Evolutionary conservation across 2,113 vertebrate species (phyloP), one percentile per base, ranked within the genome.

Genomic region (Takifugu flavidus): DNA sequence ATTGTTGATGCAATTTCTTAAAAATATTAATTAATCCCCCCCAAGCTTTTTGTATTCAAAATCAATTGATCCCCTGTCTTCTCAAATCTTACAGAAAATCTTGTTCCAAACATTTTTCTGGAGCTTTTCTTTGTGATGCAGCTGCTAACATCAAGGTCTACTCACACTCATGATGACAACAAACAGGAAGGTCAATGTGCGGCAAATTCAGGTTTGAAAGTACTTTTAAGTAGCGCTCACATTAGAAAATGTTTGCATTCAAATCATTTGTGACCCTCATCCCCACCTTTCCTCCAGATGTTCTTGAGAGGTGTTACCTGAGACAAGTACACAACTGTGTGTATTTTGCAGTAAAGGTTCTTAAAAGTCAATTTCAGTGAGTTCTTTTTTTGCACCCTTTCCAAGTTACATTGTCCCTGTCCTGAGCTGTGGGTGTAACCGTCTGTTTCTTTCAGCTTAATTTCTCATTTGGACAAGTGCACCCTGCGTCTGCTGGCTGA

Each of bases 101-200:
- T 98, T 5, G 96, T 98, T 67, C 95, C 97, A 62, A 98, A 94
- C 80, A 92, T 99, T 78, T 96, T 98, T 74, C 73, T 98, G 91
- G 97, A 99, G 90, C 91, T 99, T 31, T 99, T 96, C 89, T 98
- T 99, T 78, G 89, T 96, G 74, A 90, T 98, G 80, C 97, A 98
- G 77, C 82, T 99, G 60, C 89, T 99, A 53, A 98, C 95, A 3
- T 95, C 92, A 72, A 91, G 89, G 62, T 92, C 91, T 2, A 70
- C 79, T 44, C 59, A 75, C 47, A 49, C 54, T 65, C 69, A 75
- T 2, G 75, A 84, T 0, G 84, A 79, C 3, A 77, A 80, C 6
- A 73, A 77, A 49, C 58, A 75, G 63, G 64, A 64, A 43, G 70
- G 70, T 63, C 56, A 82, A 42, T 75, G 70, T 69, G 31, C 49